A percentile compares a stretch with the other conserved stretches of the same genome.
Evolutionary conservation across 2,797 vertebrate genomes (phyloP).

Genomic region (Leucoraja ocellata): DNA sequence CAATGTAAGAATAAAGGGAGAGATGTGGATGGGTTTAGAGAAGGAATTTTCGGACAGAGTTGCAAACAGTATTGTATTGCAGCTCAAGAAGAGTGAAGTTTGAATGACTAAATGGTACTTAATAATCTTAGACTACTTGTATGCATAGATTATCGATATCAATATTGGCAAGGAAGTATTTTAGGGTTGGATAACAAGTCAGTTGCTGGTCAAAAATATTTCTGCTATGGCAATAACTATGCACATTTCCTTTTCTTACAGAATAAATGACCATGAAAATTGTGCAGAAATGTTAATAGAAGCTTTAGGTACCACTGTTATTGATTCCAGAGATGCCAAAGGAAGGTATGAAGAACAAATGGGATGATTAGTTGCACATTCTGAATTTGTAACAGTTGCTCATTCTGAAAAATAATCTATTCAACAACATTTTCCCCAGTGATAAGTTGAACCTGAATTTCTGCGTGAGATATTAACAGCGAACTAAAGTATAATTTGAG

Average conservation of each 20-base stretch:
- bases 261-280: constrained; percentile 82
- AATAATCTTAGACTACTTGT: neutral
- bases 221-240: neutral
- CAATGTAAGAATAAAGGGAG: too few relatives aligned
- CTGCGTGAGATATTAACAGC: neutral
- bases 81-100: neutral
- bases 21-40: too few relatives aligned
- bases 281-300: constrained; percentile 83
- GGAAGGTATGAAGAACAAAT: constrained; percentile 63
- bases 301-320: constrained; percentile 78
- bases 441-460: neutral
- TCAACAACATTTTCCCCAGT: neutral
- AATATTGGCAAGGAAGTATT: neutral
- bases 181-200: neutral
- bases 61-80: too few relatives aligned
- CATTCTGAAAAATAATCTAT: neutral
- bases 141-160: neutral
- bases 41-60: too few relatives aligned
- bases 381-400: neutral
- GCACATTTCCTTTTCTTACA: constrained; percentile 48
- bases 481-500: neutral
- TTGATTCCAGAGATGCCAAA: constrained; percentile 77
- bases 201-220: neutral
- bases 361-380: neutral
- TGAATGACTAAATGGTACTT: neutral